A percentile compares a stretch with the other conserved stretches of the same genome.
These are phyloP conservation scores for Cremastinae sp. DNA, from an alignment of 2,888 invertebrate genomes.

Conservation along the genomic window DNA sequence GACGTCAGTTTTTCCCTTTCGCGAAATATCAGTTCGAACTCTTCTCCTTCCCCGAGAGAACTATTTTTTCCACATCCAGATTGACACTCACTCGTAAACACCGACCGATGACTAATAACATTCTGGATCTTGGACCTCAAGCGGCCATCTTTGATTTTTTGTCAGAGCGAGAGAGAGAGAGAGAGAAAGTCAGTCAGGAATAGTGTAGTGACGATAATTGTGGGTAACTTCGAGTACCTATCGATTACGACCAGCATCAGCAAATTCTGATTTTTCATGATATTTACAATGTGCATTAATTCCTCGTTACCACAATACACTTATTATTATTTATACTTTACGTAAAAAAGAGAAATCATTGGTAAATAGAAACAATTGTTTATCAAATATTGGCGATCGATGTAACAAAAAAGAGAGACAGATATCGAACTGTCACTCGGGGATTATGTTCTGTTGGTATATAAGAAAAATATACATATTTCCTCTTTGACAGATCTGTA, in stretches of 20 bases:
- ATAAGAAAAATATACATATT: too few relatives aligned
- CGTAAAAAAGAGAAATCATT: too few relatives aligned
- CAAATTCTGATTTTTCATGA: background rate
- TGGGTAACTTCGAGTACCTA: conserved; percentile 43
- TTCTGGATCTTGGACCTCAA: conserved; percentile 67
- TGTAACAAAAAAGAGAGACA: too few relatives aligned
- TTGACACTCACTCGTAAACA: conserved; percentile 63
- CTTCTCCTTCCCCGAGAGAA: conserved; percentile 9
- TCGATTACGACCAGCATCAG: conserved; percentile 13
- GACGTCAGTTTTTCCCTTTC: conserved; percentile 9
- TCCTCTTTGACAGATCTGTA: too few relatives aligned
- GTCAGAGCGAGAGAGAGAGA: conserved; percentile 25
- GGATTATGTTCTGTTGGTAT: too few relatives aligned
- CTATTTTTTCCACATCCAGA: conserved; percentile 33
- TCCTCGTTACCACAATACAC: background rate
- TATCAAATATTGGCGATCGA: too few relatives aligned
- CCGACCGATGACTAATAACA: conserved; percentile 75
- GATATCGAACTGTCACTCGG: conserved; percentile 28
- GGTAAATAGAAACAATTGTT: too few relatives aligned
- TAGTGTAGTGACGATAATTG: conserved; percentile 29
- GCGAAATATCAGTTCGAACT: conserved; percentile 1
- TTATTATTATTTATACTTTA: too few relatives aligned
- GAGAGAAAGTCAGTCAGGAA: background rate
- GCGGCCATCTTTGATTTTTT: conserved; percentile 63
- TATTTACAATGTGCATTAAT: background rate